Conservation (phyloP, 2,113 vertebrate genomes). For the Istiophorus platypterus region DNA sequence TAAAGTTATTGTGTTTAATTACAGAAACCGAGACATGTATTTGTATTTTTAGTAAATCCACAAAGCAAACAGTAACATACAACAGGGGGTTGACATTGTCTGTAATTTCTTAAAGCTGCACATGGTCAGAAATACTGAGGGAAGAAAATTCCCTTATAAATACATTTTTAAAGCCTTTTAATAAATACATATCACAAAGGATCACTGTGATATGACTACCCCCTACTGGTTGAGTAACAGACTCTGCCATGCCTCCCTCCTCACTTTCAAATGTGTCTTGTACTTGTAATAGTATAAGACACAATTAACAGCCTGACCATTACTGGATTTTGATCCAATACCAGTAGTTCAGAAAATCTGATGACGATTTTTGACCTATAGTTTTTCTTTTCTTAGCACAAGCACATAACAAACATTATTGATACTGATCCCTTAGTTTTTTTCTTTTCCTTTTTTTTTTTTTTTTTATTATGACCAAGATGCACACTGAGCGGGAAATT, state of each 20-base stretch:
- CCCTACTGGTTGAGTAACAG: slow-evolving; percentile 71
- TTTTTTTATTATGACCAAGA: no score
- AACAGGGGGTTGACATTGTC: not conserved
- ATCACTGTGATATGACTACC: slow-evolving; percentile 71
- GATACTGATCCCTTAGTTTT: no score
- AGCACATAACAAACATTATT: no score
- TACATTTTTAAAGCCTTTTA: no score
- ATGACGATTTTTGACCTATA: no score
- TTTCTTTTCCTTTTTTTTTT: no score
- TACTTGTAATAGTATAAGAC: not conserved
- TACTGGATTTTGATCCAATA: not conserved
- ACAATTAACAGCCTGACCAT: not conserved
- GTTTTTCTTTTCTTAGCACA: no score
- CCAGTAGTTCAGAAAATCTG: no score
- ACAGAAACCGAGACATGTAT: not conserved
- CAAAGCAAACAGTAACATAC: not conserved
- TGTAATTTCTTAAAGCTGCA: not conserved
- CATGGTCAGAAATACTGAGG: not conserved
- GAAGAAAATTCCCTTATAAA: no score
- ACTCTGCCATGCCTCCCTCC: slow-evolving; percentile 6
- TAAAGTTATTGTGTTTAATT: not conserved
- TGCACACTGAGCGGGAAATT: no score
- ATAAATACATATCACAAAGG: no score
- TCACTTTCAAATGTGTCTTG: no score
- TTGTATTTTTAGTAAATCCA: not conserved